Percentiles rank a stretch among this genome's conserved stretches.
phyloP scores from a whole-genome alignment of 2,888 invertebrate genomes.

The Synanthedon tipuliformis region DNA sequence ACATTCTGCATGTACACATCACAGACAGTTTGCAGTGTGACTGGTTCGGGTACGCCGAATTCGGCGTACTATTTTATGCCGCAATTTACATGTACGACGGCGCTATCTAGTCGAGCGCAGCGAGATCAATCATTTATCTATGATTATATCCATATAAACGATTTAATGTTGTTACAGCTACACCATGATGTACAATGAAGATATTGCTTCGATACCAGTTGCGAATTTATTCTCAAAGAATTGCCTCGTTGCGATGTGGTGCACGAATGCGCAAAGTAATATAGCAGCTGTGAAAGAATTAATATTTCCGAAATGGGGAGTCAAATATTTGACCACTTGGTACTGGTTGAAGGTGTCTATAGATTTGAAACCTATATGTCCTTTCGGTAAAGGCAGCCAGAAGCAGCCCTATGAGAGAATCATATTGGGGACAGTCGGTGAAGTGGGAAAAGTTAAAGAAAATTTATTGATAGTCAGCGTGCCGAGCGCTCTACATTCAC shows the following conservation, averaged over 20 bases:
- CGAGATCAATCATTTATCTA: too few species aligned
- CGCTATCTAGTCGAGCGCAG: too few species aligned
- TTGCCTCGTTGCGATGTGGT: conserved; percentile 88
- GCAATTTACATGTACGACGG: too few species aligned
- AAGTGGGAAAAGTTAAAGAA: conserved; percentile 37
- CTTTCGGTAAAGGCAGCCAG: conserved; percentile 73
- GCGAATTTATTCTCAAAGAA: conserved; percentile 69
- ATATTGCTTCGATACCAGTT: conserved; percentile 79
- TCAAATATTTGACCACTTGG: conserved; percentile 79
- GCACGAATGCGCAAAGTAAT: conserved; percentile 86
- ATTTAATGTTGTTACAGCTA: conserved; percentile 67
- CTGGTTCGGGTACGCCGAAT: too few species aligned
- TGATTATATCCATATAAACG: too few species aligned
- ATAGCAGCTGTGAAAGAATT: conserved; percentile 74
- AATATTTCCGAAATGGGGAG: conserved; percentile 85
- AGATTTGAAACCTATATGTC: conserved; percentile 75
- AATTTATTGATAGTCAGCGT: conserved; percentile 80
- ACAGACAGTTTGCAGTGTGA: too few species aligned
- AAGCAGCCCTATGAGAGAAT: conserved; percentile 93
- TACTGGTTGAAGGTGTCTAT: conserved; percentile 90
- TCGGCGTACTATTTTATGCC: too few species aligned
- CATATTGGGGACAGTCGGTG: conserved; percentile 47
- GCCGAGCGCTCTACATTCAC: conserved; percentile 94
- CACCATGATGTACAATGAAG: conserved; percentile 81
- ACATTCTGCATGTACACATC: too few species aligned